A percentile compares a stretch with the other conserved stretches of the same genome.
Conservation (phyloP, 92 coral and sea anemone genomes). For the Virgularia gustaviana region DNA sequence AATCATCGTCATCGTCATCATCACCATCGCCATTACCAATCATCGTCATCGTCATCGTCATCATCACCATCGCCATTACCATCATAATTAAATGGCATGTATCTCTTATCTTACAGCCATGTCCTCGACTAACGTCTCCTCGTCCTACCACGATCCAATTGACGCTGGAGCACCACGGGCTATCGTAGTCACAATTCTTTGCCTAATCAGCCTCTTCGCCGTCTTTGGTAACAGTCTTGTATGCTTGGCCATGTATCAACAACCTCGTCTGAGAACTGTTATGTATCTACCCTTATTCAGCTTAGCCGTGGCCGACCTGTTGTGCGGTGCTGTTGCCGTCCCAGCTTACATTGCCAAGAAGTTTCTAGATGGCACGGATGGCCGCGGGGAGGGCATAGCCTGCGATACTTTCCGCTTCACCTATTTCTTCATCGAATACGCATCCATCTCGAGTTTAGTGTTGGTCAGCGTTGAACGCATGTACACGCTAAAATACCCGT, state of each 20-base stretch:
- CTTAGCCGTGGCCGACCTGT: conserved; percentile 85
- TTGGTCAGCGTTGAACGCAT: conserved; percentile 84
- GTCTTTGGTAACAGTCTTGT: conserved; percentile 82
- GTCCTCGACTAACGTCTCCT: background rate
- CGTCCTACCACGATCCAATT: background rate
- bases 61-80: no score
- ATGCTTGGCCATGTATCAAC: conserved; percentile 63
- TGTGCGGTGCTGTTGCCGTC: conserved; percentile 87
- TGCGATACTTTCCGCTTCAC: conserved; percentile 90
- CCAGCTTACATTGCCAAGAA: conserved; percentile 90
- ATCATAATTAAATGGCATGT: no score
- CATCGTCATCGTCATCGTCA: no score
- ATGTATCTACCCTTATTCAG: conserved; percentile 67
- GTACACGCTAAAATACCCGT: conserved; percentile 70
- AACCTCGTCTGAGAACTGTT: conserved; percentile 76
- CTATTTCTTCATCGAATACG: conserved; percentile 84
- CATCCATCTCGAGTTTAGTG: conserved; percentile 73
- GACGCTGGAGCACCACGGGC: conserved; percentile 10
- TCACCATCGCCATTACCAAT: no score
- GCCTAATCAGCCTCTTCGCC: conserved; percentile 36
- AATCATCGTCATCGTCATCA: no score
- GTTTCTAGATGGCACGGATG: conserved; percentile 43
- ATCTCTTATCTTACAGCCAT: background rate
- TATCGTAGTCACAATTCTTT: conserved; percentile 1
- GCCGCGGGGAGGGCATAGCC: conserved; percentile 49